phyloP scores from a whole-genome alignment of 2,888 invertebrate genomes.

The Dinocampus coccinellae region DNA sequence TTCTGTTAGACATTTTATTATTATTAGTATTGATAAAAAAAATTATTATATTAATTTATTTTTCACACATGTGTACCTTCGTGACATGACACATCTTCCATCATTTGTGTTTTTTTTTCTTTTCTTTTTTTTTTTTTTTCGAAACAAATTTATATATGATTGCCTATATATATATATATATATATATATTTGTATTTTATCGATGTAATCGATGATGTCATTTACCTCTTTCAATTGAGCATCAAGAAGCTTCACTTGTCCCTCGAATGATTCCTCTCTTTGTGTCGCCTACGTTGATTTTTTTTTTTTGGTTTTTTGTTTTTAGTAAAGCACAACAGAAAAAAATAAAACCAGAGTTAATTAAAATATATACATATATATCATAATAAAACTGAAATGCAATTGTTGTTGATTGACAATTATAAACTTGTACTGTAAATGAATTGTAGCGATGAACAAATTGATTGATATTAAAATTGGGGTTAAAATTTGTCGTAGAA shows the following conservation, averaged over 20 bases:
- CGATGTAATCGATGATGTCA: too few species aligned
- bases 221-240: conserved; percentile 96
- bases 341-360: conserved; percentile 51
- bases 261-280: conserved; percentile 94
- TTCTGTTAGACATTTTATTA: background rate
- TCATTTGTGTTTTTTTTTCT: background rate
- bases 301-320: too few species aligned
- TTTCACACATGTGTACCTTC: background rate
- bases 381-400: conserved; percentile 28
- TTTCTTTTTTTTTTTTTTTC: background rate
- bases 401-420: conserved; percentile 9
- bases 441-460: conserved; percentile 30
- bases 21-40: background rate
- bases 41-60: background rate
- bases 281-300: conserved; percentile 84
- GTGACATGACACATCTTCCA: background rate
- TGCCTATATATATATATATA: background rate
- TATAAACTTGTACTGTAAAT: conserved; percentile 42
- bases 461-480: conserved; percentile 28
- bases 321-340: conserved; percentile 68
- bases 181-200: background rate
- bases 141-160: too few species aligned
- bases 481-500: conserved; percentile 11
- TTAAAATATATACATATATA: too few species aligned
- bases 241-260: conserved; percentile 90